These are phyloP conservation scores for Zhuqinia jingwanae DNA, from an alignment of 2,888 invertebrate species.

Conservation along the genomic window DNA sequence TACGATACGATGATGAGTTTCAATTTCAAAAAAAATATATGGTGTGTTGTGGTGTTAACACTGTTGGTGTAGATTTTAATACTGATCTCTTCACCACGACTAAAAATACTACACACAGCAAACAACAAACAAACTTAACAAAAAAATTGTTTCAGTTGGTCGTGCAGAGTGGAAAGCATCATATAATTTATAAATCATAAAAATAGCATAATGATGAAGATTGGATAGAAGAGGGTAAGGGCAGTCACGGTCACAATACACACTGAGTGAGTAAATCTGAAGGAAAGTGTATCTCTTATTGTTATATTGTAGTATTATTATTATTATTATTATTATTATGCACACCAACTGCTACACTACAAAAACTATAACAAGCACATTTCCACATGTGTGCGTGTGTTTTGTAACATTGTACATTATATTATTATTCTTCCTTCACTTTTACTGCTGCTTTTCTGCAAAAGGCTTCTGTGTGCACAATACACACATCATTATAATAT, in stretches of 20 bases:
- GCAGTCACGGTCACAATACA: constrained; percentile 69
- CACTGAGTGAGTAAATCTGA: constrained; percentile 60
- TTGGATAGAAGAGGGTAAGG: constrained; percentile 57
- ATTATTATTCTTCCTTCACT: neutral
- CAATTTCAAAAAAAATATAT: no score
- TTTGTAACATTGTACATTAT: constrained; percentile 33
- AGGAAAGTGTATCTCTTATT: constrained; percentile 56
- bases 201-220: neutral
- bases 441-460: constrained; percentile 16
- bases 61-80: neutral
- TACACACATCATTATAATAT: neutral
- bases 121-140: constrained; percentile 27
- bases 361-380: neutral
- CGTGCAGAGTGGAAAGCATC: constrained; percentile 12
- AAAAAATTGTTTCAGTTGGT: constrained; percentile 16
- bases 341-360: constrained; percentile 21
- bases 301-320: constrained; percentile 46
- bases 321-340: constrained; percentile 45
- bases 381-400: neutral
- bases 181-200: neutral
- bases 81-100: neutral
- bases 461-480: neutral
- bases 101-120: constrained; percentile 16
- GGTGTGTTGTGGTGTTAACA: neutral
- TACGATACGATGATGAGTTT: constrained; percentile 12